Base-by-base conservation (phyloP, 1,140 invertebrate genomes). In the Cephus cinctus region DNA sequence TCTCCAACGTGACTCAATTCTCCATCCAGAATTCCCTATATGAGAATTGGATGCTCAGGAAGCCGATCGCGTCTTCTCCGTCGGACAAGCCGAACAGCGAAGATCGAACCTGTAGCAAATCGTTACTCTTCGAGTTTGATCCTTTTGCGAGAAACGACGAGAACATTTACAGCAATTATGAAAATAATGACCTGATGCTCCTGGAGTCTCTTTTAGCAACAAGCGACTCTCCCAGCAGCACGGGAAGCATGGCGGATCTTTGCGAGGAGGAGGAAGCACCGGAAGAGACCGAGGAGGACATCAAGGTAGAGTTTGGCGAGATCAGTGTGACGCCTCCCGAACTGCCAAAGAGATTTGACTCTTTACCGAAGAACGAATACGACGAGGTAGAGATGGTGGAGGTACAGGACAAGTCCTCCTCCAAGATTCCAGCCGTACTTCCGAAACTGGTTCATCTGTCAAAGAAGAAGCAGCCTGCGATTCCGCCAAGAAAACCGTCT, bases 331-430 rank as follows among this genome's bases (percentile, higher is more conserved):
- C 54, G 27, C 77, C 78, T 4, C 79, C 79, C 8, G 56, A 71
- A 15, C 78, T 78, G 4, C 80, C 80, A 2, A 71, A 65, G 21
- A 63, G 79, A 41, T 73, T 72, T 27, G 77, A 80, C 51, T 80
- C 79, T 0, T 45, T 75, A 12, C 72, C 72, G 0, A 73, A 73
- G 30, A 64, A 69, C 42, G 69, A 73, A 5, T 72, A 72, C 35
- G 71, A 75, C 35, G 67, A 68, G 12, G 63, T 69, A 0, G 72
- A 73, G 19, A 55, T 62, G 23, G 40, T 63, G 0, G 65, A 69
- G 27, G 36, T 25, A 0, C 38, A 59, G 1, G 63, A 71, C 4
- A 69, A 61, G 40, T 9, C 32, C 9, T 3, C 45, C 1, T 9
- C 32, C 5, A 75, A 75, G 22, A 73, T 59, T 46, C 70, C 73